Percentiles rank a stretch among this genome's conserved stretches.
Conservation (phyloP, 2,113 vertebrate genomes). For the Acanthochromis polyacanthus region DNA sequence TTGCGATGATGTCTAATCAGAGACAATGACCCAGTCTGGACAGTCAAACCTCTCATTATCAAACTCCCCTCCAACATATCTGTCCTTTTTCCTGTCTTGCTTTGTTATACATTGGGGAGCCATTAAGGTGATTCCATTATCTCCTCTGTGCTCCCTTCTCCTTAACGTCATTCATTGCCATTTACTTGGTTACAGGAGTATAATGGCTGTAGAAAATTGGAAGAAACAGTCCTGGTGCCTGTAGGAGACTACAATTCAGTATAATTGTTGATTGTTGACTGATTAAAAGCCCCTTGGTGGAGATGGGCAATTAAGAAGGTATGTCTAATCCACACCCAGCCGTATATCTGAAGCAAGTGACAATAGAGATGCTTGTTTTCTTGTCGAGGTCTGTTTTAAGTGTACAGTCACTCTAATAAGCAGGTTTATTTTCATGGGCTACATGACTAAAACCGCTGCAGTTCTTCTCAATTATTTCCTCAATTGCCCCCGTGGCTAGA, state of each 20-base stretch:
- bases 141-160: conserved; percentile 35
- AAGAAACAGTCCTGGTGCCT: conserved; percentile 11
- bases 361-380: conserved; percentile 2
- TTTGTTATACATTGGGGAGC: conserved; percentile 48
- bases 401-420: conserved; percentile 67
- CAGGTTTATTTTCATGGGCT: conserved; percentile 59
- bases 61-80: conserved; percentile 9
- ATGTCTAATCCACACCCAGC: conserved; percentile 4
- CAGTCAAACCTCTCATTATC: conserved; percentile 33
- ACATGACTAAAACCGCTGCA: conserved; percentile 33
- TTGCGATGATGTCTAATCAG: conserved; percentile 10
- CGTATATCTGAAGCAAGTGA: conserved; percentile 10
- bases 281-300: conserved; percentile 41
- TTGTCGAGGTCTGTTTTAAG: conserved; percentile 52
- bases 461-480: conserved; percentile 73
- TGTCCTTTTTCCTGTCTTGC: conserved; percentile 11
- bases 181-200: conserved; percentile 71
- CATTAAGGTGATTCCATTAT: conserved; percentile 65
- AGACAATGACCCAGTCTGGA: not conserved
- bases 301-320: conserved; percentile 37
- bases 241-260: conserved; percentile 6
- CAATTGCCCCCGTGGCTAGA: conserved; percentile 53
- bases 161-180: conserved; percentile 58
- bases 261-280: conserved; percentile 58
- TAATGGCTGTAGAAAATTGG: conserved; percentile 61